phyloP scores from a whole-genome alignment of 2,888 invertebrate genomes.

The Clostera curtula region DNA sequence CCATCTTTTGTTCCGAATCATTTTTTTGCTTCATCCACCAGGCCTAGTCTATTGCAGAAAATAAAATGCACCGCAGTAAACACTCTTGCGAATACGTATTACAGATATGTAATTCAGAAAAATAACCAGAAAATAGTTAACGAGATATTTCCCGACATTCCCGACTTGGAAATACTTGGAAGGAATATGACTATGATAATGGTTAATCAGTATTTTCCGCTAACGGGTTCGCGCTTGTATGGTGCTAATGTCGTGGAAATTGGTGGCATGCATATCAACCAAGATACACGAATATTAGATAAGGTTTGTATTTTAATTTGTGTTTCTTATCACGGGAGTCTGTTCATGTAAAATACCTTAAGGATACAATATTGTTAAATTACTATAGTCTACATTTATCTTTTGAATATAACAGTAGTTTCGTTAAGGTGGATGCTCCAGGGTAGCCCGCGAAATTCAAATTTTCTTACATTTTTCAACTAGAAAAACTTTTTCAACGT shows the following conservation, averaged over 20 bases:
- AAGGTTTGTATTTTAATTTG: conserved; percentile 17
- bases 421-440: too few relatives aligned
- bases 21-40: conserved; percentile 52
- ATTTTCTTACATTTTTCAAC: too few relatives aligned
- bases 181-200: conserved; percentile 32
- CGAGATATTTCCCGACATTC: conserved; percentile 25
- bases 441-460: too few relatives aligned
- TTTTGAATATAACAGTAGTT: too few relatives aligned
- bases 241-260: conserved; percentile 67
- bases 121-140: conserved; percentile 27
- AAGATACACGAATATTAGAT: conserved; percentile 8
- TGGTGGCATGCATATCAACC: conserved; percentile 62
- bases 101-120: conserved; percentile 23
- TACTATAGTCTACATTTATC: too few relatives aligned
- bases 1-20: conserved; percentile 73
- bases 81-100: conserved; percentile 25
- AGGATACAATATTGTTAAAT: too few relatives aligned
- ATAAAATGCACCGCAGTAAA: conserved; percentile 48
- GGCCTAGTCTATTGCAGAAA: conserved; percentile 53
- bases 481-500: too few relatives aligned
- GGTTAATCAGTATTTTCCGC: conserved; percentile 68
- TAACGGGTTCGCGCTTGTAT: conserved; percentile 61
- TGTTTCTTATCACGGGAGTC: too few relatives aligned
- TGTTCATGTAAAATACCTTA: too few relatives aligned
- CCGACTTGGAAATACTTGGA: conserved; percentile 31